A percentile compares a stretch with the other conserved stretches of the same genome.
phyloP scores from a whole-genome alignment of 2,888 invertebrate species.

The Tillus elongatus region DNA sequence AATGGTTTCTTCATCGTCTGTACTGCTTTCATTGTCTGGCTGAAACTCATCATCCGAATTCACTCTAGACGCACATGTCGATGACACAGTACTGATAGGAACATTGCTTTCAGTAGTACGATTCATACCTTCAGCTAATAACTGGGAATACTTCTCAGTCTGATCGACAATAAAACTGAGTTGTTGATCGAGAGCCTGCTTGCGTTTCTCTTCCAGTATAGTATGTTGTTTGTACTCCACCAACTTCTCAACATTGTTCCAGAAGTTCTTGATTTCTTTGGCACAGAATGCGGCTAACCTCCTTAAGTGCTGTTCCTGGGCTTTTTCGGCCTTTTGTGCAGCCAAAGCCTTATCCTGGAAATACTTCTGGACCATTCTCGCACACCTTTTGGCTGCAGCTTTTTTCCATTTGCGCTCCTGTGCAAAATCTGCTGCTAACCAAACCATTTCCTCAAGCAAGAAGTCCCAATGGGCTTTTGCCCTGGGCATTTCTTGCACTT shows the following conservation, averaged over 20 bases:
- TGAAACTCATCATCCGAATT: constrained; percentile 71
- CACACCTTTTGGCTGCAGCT: constrained; percentile 87
- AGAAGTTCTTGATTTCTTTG: constrained; percentile 88
- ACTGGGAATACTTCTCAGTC: constrained; percentile 92
- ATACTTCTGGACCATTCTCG: constrained; percentile 83
- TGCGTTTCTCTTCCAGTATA: constrained; percentile 86
- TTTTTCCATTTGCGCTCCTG: constrained; percentile 98
- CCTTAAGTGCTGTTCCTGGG: constrained; percentile 76
- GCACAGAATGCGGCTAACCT: constrained; percentile 85
- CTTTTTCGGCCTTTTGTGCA: constrained; percentile 83
- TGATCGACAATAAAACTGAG: constrained; percentile 96
- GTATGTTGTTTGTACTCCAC: constrained; percentile 91
- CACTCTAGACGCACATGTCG: constrained; percentile 40
- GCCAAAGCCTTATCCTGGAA: constrained; percentile 86
- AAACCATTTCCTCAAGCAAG: constrained; percentile 95
- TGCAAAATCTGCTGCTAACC: constrained; percentile 96
- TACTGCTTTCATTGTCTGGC: constrained; percentile 64
- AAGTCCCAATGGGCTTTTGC: constrained; percentile 98
- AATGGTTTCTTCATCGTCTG: constrained; percentile 91
- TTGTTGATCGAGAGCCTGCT: constrained; percentile 91
- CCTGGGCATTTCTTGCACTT: constrained; percentile 81
- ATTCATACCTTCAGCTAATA: constrained; percentile 79
- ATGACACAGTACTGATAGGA: constrained; percentile 43
- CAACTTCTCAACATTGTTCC: constrained; percentile 93
- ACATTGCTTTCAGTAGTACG: constrained; percentile 41